Conservation (phyloP, 53 echinoderm and acorn worm species). For the Crossaster papposus region DNA sequence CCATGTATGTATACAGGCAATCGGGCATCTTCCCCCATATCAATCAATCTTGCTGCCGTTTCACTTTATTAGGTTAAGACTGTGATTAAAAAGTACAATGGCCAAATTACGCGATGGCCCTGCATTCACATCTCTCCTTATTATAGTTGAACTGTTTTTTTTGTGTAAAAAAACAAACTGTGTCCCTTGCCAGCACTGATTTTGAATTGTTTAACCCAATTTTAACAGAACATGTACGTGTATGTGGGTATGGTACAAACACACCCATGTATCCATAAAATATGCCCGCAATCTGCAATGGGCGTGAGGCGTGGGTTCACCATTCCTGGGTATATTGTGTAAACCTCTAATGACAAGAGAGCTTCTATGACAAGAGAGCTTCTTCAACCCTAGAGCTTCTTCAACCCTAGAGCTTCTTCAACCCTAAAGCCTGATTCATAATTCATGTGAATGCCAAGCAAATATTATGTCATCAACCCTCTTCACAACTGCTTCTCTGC, state of each 20-base stretch:
- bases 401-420: no score
- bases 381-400: no score
- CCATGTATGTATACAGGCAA: background rate
- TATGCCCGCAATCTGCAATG: background rate
- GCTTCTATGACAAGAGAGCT: no score
- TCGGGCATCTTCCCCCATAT: background rate
- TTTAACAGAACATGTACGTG: background rate
- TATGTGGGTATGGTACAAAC: background rate
- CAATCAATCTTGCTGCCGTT: slow-evolving; percentile 53
- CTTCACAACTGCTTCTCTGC: no score
- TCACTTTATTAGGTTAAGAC: slow-evolving; percentile 44
- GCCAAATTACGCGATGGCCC: slow-evolving; percentile 10
- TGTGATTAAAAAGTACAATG: slow-evolving; percentile 48
- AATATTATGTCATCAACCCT: no score
- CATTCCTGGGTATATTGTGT: no score
- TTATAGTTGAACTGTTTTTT: background rate
- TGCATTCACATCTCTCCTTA: background rate
- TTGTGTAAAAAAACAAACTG: background rate
- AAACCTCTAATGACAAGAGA: no score
- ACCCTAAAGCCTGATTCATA: no score
- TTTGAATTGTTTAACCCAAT: slow-evolving; percentile 45
- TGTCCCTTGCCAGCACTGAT: background rate
- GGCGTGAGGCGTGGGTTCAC: no score
- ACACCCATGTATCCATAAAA: background rate
- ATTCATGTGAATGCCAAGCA: no score